A percentile compares a stretch with the other conserved stretches of the same genome.
Conservation (phyloP, 2,113 vertebrate species). For the Callopanchax toddi region DNA sequence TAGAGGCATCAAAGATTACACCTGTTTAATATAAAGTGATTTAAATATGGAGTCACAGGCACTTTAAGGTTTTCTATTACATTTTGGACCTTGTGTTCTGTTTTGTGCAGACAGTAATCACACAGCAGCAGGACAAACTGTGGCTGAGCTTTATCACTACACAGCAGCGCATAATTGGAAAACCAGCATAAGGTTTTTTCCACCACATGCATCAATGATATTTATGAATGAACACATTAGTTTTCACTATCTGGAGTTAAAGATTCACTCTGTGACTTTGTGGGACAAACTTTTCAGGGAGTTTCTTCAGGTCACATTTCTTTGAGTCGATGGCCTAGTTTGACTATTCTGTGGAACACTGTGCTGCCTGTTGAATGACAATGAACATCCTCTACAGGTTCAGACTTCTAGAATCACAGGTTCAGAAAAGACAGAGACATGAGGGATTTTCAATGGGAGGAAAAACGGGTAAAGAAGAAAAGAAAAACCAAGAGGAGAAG, state of each 20-base stretch:
- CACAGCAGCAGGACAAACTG: conserved; percentile 11
- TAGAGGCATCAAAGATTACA: too few relatives aligned
- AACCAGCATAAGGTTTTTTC: conserved; percentile 28
- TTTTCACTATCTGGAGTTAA: conserved; percentile 34
- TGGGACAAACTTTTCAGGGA: conserved; percentile 25
- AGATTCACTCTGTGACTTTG: conserved; percentile 26
- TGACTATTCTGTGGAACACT: conserved; percentile 7
- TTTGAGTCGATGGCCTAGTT: conserved; percentile 13
- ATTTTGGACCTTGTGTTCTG: too few relatives aligned
- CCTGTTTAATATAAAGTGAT: too few relatives aligned
- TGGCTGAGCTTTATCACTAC: conserved; percentile 28
- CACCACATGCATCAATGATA: conserved; percentile 24
- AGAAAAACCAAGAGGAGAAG: conserved; percentile 3
- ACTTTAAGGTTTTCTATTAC: too few relatives aligned
- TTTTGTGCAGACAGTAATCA: too few relatives aligned
- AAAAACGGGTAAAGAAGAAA: conserved; percentile 13
- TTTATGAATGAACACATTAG: conserved; percentile 38
- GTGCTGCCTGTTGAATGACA: conserved; percentile 25
- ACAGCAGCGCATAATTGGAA: conserved; percentile 44
- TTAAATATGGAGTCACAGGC: too few relatives aligned
- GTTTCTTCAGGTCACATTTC: conserved; percentile 17
- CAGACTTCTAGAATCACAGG: conserved; percentile 11
- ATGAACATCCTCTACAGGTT: conserved; percentile 31
- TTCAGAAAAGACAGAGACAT: neutral
- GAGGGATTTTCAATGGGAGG: conserved; percentile 14